Conservation (phyloP, 2,797 vertebrate species). For the Cottoperca gobio region DNA sequence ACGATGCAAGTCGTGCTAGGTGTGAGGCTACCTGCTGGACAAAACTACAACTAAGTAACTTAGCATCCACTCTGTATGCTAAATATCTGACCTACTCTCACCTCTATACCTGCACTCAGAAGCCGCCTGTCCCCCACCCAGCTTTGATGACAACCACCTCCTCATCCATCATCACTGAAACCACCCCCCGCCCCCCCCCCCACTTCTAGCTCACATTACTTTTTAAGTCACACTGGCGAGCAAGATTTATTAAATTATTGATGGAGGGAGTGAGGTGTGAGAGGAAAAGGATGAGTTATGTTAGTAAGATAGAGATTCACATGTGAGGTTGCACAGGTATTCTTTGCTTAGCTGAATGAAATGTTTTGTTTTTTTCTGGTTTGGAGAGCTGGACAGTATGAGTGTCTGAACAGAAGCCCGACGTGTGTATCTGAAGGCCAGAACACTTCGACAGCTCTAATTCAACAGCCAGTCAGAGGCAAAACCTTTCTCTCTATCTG, state of each 20-base stretch:
- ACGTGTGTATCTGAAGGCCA: constrained; percentile 21
- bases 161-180: constrained; percentile 51
- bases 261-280: constrained; percentile 61
- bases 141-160: constrained; percentile 47
- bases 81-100: constrained; percentile 4
- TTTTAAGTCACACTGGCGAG: constrained; percentile 74
- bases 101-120: constrained; percentile 25
- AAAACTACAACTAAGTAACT: background rate
- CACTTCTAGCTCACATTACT: constrained; percentile 65
- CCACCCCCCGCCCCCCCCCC: constrained; percentile 2
- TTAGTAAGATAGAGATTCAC: constrained; percentile 39
- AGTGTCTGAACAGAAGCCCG: background rate
- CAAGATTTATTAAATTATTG: constrained; percentile 75
- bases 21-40: background rate
- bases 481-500: constrained; percentile 5
- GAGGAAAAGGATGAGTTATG: constrained; percentile 43
- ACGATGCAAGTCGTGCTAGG: background rate
- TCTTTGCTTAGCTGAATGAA: background rate
- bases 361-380: background rate
- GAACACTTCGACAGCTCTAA: constrained; percentile 11
- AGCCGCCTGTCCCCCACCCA: constrained; percentile 5
- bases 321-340: background rate
- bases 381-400: background rate
- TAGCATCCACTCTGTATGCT: background rate
- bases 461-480: constrained; percentile 20